Percentiles rank a stretch among this genome's conserved stretches.
phyloP scores from a whole-genome alignment of 2,797 vertebrate genomes.

The Leptatherina wallacei region DNA sequence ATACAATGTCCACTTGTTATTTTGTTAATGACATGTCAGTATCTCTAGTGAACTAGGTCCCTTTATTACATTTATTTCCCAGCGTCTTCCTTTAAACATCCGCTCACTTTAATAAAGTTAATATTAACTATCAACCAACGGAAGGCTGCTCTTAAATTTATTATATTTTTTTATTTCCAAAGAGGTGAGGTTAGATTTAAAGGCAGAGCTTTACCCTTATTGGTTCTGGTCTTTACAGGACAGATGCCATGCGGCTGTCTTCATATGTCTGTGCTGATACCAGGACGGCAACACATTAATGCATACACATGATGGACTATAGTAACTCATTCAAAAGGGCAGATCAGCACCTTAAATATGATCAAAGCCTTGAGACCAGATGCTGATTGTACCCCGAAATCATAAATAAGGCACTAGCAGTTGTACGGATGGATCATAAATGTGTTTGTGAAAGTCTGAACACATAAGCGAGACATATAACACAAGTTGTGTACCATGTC shows the following conservation, averaged over 20 bases:
- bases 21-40: not conserved
- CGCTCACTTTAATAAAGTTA: not conserved
- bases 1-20: not conserved
- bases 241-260: not conserved
- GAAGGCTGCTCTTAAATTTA: not conserved
- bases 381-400: conserved; percentile 3
- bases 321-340: conserved; percentile 33
- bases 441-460: not conserved
- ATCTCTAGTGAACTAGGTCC: not conserved
- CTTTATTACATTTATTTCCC: not conserved
- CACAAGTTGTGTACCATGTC: conserved; percentile 17
- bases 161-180: not conserved
- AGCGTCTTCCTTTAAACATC: not conserved
- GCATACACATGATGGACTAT: not conserved
- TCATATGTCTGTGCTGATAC: not conserved
- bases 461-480: not conserved
- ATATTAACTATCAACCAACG: not conserved
- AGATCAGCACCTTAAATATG: conserved; percentile 17
- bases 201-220: conserved; percentile 6
- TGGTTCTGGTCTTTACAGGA: conserved; percentile 7
- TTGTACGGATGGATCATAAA: not conserved
- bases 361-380: conserved; percentile 26
- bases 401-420: not conserved
- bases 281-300: not conserved
- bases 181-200: conserved; percentile 3